These are phyloP conservation scores for Triplophysa rosa DNA, from an alignment of 2,113 vertebrate species.

Conservation along the genomic window DNA sequence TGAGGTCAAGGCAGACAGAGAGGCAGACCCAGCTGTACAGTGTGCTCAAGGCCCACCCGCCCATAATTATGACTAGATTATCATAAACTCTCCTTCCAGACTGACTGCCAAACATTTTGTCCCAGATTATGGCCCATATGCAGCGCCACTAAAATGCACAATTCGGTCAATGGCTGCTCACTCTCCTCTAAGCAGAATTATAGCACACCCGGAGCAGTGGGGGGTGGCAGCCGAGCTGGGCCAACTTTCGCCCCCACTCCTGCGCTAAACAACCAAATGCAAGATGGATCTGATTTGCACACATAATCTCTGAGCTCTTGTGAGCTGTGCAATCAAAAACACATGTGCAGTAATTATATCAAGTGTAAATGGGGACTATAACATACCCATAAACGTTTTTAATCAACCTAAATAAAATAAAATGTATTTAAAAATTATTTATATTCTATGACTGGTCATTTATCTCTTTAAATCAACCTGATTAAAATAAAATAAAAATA, in stretches of 20 bases:
- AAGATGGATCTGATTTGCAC: constrained; percentile 39
- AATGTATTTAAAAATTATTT: too few relatives aligned
- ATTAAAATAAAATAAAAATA: too few relatives aligned
- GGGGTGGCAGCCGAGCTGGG: constrained; percentile 6
- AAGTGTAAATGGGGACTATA: too few relatives aligned
- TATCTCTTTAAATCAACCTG: too few relatives aligned
- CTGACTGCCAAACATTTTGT: constrained; percentile 60
- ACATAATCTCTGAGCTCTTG: constrained; percentile 30
- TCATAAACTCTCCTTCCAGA: constrained; percentile 44
- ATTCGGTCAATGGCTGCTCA: constrained; percentile 43
- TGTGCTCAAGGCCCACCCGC: constrained; percentile 34
- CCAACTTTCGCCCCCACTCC: neutral
- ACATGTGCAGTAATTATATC: too few relatives aligned
- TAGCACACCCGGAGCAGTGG: constrained; percentile 16
- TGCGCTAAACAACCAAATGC: neutral
- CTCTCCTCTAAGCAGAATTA: constrained; percentile 36
- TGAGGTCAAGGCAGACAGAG: constrained; percentile 23
- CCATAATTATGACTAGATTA: constrained; percentile 58
- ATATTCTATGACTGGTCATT: too few relatives aligned
- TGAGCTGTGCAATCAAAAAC: neutral
- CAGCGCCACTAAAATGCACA: constrained; percentile 47
- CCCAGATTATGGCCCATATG: constrained; percentile 60
- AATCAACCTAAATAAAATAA: too few relatives aligned
- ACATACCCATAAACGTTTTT: too few relatives aligned
- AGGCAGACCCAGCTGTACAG: constrained; percentile 41